Percentiles rank a stretch among this genome's conserved stretches.
Evolutionary conservation across 2,797 vertebrate genomes (phyloP).

Genomic region (Rhodeus uyekii): DNA sequence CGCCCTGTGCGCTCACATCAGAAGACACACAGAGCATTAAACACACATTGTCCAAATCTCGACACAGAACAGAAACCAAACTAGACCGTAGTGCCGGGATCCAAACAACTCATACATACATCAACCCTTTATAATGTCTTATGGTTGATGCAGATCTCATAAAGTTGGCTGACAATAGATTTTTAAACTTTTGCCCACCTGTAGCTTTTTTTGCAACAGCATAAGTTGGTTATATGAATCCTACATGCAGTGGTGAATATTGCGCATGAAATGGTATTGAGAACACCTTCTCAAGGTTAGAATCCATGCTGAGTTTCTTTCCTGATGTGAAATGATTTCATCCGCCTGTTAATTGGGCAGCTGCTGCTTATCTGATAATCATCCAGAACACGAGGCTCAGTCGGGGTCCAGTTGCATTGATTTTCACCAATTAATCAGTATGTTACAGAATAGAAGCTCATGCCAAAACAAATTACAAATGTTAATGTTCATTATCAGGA

Average conservation of each 20-base stretch:
- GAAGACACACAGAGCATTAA: no score
- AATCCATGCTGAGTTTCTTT: slow-evolving; percentile 1
- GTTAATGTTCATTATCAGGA: slow-evolving; percentile 35
- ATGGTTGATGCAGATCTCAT: neutral
- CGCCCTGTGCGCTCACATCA: no score
- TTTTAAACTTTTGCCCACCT: neutral
- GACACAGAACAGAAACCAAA: no score
- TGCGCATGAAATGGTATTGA: neutral
- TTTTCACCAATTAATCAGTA: slow-evolving; percentile 55
- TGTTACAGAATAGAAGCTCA: slow-evolving; percentile 44
- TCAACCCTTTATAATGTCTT: neutral
- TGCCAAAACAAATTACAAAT: slow-evolving; percentile 45
- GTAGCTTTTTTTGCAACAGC: neutral
- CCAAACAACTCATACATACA: no score
- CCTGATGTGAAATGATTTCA: slow-evolving; percentile 21
- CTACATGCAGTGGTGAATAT: neutral
- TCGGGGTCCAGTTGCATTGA: slow-evolving; percentile 42
- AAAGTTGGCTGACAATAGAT: neutral
- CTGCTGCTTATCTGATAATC: slow-evolving; percentile 54
- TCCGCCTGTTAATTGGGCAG: slow-evolving; percentile 36
- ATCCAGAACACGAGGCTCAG: slow-evolving; percentile 40
- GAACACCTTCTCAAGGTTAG: slow-evolving; percentile 37
- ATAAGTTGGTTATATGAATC: neutral
- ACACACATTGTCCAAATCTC: no score
- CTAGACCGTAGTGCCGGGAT: neutral